These are phyloP conservation scores for Marcusenius ussheri DNA, from an alignment of 2,113 vertebrate genomes.

Conservation along the genomic window DNA sequence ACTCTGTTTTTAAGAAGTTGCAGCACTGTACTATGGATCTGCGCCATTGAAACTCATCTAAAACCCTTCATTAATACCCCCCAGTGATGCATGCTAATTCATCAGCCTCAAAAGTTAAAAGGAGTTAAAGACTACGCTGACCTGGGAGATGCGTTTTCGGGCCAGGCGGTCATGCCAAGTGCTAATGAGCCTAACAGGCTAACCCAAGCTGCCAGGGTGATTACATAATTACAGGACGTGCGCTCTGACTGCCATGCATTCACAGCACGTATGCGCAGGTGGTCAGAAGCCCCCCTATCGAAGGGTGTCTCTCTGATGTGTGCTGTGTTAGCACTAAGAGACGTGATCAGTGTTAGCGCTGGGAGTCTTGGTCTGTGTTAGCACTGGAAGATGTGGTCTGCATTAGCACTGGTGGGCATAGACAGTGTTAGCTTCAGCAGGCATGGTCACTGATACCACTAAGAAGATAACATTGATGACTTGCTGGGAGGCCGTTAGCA, in stretches of 20 bases:
- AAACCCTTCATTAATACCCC: neutral
- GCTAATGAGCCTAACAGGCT: neutral
- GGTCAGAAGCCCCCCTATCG: neutral
- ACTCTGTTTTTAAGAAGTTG: neutral
- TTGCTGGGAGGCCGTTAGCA: neutral
- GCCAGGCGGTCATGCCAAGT: neutral
- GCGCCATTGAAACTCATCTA: neutral
- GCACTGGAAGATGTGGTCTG: neutral
- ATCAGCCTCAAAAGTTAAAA: neutral
- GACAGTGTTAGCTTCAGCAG: neutral
- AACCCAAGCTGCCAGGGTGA: neutral
- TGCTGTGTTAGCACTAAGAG: neutral
- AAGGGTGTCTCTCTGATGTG: neutral
- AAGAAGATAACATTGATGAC: neutral
- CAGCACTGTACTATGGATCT: neutral
- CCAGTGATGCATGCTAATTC: neutral
- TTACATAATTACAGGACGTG: neutral
- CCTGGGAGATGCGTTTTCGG: neutral
- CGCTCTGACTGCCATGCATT: neutral
- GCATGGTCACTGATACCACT: neutral
- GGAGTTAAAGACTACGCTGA: neutral
- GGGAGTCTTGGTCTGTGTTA: neutral
- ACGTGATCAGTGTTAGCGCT: neutral
- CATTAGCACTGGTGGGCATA: neutral
- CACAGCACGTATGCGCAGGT: neutral